phyloP scores from a whole-genome alignment of 1,140 invertebrate species.

The Paraescarpia echinospica region DNA sequence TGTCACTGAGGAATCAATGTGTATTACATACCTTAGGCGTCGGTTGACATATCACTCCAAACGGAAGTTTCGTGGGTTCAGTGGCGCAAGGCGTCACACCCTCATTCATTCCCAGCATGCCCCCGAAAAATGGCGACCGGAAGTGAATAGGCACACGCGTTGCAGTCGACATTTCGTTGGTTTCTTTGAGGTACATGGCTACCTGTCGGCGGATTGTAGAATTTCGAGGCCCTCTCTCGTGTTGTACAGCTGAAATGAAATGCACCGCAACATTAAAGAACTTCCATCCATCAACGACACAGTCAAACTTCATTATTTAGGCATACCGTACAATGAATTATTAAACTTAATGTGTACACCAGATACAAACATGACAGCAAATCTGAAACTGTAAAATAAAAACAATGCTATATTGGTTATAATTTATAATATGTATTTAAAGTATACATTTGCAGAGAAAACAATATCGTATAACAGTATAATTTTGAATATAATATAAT shows the following conservation, averaged over 20 bases:
- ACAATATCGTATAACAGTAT: too few relatives aligned
- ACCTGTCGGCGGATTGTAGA: constrained; percentile 87
- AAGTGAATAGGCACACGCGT: constrained; percentile 33
- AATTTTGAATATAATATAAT: too few relatives aligned
- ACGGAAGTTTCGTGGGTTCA: background rate
- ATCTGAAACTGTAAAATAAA: background rate
- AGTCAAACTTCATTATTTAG: background rate
- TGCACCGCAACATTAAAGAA: constrained; percentile 14
- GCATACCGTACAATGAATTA: background rate
- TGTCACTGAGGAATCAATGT: background rate
- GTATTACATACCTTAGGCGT: constrained; percentile 45
- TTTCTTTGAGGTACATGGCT: constrained; percentile 68
- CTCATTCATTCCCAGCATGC: constrained; percentile 27
- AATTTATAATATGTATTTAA: background rate
- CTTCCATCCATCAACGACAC: background rate
- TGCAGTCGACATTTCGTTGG: constrained; percentile 39
- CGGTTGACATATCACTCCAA: constrained; percentile 41
- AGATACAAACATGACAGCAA: background rate
- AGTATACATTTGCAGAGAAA: too few relatives aligned
- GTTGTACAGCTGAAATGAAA: constrained; percentile 83
- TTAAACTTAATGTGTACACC: background rate
- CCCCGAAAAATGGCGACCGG: constrained; percentile 39
- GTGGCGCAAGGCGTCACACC: background rate
- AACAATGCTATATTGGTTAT: background rate
- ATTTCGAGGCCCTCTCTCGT: constrained; percentile 94